Percentiles rank a stretch among this genome's conserved stretches.
These are phyloP conservation scores for Spea hammondii DNA, from an alignment of 2,797 vertebrate genomes.

Conservation along the genomic window DNA sequence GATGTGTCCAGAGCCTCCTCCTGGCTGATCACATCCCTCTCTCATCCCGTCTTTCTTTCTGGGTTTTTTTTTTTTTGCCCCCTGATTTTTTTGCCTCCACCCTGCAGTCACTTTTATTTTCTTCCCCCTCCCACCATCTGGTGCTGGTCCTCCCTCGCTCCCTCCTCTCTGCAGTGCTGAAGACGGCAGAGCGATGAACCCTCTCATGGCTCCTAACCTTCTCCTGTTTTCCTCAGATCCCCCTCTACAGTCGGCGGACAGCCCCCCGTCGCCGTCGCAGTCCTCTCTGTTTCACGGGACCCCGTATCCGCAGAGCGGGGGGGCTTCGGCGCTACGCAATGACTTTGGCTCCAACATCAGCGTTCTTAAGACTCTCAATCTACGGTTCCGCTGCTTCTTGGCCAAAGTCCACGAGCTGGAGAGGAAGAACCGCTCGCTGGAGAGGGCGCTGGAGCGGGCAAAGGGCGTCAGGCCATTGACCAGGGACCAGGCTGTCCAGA, in stretches of 20 bases:
- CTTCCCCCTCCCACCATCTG: slow-evolving; percentile 21
- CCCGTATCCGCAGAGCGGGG: slow-evolving; percentile 64
- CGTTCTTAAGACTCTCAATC: slow-evolving; percentile 91
- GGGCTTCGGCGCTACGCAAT: slow-evolving; percentile 90
- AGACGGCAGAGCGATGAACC: slow-evolving; percentile 80
- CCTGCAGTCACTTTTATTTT: background rate
- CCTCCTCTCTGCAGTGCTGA: slow-evolving; percentile 47
- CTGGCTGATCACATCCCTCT: background rate
- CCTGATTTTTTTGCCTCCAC: background rate
- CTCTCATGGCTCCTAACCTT: slow-evolving; percentile 81
- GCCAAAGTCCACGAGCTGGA: slow-evolving; percentile 95
- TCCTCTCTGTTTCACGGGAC: slow-evolving; percentile 64
- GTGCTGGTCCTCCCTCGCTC: slow-evolving; percentile 45
- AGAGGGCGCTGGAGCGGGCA: slow-evolving; percentile 92
- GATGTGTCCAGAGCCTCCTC: slow-evolving; percentile 11
- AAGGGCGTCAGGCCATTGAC: slow-evolving; percentile 66
- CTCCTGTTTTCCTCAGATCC: slow-evolving; percentile 70
- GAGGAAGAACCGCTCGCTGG: slow-evolving; percentile 89
- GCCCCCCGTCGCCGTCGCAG: slow-evolving; percentile 61
- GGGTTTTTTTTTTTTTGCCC: no score
- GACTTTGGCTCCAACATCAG: slow-evolving; percentile 96
- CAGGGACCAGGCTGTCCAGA: slow-evolving; percentile 84
- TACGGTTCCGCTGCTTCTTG: slow-evolving; percentile 93
- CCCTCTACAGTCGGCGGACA: slow-evolving; percentile 62
- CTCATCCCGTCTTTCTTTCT: no score